A percentile compares a stretch with the other conserved stretches of the same genome.
phyloP scores from a whole-genome alignment of 2,888 invertebrate genomes.

The Campoplex capitator region DNA sequence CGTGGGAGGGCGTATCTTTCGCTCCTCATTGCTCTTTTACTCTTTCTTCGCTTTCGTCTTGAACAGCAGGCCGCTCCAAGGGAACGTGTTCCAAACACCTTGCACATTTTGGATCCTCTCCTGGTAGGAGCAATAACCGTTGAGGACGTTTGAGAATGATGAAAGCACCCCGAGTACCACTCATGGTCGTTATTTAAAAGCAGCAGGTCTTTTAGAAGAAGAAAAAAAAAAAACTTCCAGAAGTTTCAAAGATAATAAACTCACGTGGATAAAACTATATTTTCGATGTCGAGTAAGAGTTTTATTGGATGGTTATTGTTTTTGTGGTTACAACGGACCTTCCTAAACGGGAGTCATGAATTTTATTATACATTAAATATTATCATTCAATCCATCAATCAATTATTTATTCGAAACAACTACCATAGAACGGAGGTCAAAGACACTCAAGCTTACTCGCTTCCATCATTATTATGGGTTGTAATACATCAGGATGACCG shows the following conservation, averaged over 20 bases:
- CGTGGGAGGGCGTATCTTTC: slow-evolving; percentile 65
- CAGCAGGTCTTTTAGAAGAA: slow-evolving; percentile 5
- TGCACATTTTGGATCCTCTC: slow-evolving; percentile 51
- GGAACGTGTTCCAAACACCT: slow-evolving; percentile 59
- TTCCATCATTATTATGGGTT: slow-evolving; percentile 61
- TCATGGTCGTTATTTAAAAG: slow-evolving; percentile 49
- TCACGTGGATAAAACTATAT: slow-evolving; percentile 31
- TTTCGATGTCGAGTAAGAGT: slow-evolving; percentile 20
- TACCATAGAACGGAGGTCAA: slow-evolving; percentile 51
- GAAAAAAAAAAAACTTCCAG: not conserved
- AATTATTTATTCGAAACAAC: slow-evolving; percentile 50
- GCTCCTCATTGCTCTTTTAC: slow-evolving; percentile 21
- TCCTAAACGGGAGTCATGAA: slow-evolving; percentile 27
- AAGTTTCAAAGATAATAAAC: slow-evolving; percentile 42
- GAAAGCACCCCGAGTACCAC: slow-evolving; percentile 23
- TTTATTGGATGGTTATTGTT: slow-evolving; percentile 47
- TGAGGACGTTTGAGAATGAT: slow-evolving; percentile 39
- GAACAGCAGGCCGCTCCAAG: slow-evolving; percentile 10
- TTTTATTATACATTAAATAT: slow-evolving; percentile 58
- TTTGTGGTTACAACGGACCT: slow-evolving; percentile 22
- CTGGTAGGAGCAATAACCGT: slow-evolving; percentile 37
- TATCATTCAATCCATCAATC: slow-evolving; percentile 58
- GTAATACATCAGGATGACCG: slow-evolving; percentile 66
- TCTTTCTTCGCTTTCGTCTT: slow-evolving; percentile 43
- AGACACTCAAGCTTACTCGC: slow-evolving; percentile 54